phyloP scores from a whole-genome alignment of 2,113 vertebrate genomes.

The Odontophorus gujanensis region DNA sequence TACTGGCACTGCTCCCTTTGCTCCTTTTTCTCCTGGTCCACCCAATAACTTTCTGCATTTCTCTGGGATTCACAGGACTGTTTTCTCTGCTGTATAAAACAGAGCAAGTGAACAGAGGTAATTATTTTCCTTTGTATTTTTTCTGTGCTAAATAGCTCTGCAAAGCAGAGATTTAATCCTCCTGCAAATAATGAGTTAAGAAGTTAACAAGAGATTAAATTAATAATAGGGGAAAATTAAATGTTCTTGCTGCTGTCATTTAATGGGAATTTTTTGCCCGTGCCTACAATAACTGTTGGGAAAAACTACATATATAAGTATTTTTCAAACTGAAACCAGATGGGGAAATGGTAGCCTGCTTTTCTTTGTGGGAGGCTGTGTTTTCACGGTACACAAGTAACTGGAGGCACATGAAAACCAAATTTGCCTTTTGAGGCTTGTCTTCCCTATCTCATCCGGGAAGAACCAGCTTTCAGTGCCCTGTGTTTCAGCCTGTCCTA shows the following conservation, averaged over 20 bases:
- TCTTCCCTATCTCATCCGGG: constrained; percentile 37
- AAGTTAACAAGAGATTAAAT: constrained; percentile 33
- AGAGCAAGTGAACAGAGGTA: background rate
- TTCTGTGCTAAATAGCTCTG: background rate
- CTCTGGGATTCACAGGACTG: background rate
- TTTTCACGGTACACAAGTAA: constrained; percentile 23
- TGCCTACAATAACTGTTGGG: constrained; percentile 21
- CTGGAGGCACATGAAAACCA: constrained; percentile 32
- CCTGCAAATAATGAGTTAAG: background rate
- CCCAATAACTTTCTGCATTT: background rate
- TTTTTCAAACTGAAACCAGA: constrained; percentile 64
- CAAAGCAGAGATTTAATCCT: constrained; percentile 23
- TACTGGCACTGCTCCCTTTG: background rate
- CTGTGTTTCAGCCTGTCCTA: background rate
- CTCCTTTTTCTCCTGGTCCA: background rate
- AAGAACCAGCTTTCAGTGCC: background rate
- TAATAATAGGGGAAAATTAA: background rate
- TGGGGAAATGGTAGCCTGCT: constrained; percentile 15
- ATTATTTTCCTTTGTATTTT: background rate
- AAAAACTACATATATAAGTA: background rate
- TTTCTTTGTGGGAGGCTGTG: constrained; percentile 39
- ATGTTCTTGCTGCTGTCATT: constrained; percentile 38
- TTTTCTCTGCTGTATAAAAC: background rate
- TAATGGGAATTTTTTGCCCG: background rate
- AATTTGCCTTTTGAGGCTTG: constrained; percentile 34